Evolutionary conservation across 1,140 invertebrate species (phyloP).

Genomic region (Bombus superbus): DNA sequence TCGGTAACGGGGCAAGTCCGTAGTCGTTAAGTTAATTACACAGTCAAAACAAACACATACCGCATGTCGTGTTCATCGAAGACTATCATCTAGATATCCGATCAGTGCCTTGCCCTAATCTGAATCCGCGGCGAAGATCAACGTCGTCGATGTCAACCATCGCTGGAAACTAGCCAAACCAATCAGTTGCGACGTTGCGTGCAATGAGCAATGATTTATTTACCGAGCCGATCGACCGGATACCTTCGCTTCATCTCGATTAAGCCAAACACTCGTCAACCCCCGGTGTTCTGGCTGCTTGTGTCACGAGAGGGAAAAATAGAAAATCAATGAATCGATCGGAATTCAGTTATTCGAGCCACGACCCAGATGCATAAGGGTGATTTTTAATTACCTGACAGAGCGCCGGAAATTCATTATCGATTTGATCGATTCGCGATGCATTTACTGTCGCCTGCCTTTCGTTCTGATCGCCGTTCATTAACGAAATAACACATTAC

Average conservation of each 20-base stretch:
- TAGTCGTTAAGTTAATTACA: neutral
- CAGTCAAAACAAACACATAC: neutral
- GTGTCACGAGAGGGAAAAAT: slow-evolving; percentile 22
- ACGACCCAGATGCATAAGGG: slow-evolving; percentile 37
- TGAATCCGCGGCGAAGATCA: slow-evolving; percentile 65
- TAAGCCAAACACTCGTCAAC: slow-evolving; percentile 44
- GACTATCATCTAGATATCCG: neutral
- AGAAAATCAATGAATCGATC: slow-evolving; percentile 48
- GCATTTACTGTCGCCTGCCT: slow-evolving; percentile 3
- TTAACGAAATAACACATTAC: slow-evolving; percentile 37
- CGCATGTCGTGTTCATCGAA: too few relatives aligned
- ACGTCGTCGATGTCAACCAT: slow-evolving; percentile 67
- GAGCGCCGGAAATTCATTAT: slow-evolving; percentile 33
- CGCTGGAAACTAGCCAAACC: slow-evolving; percentile 66
- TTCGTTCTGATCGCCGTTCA: slow-evolving; percentile 16
- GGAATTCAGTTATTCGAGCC: slow-evolving; percentile 29
- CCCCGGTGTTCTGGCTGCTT: neutral
- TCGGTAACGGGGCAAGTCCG: neutral
- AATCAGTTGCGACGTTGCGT: slow-evolving; percentile 68
- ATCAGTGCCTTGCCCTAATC: slow-evolving; percentile 47
- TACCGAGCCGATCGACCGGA: slow-evolving; percentile 47
- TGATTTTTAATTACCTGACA: slow-evolving; percentile 46
- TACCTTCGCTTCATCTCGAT: slow-evolving; percentile 48
- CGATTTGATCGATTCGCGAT: slow-evolving; percentile 29
- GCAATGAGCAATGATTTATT: slow-evolving; percentile 71